These are phyloP conservation scores for Cremastinae sp. DNA, from an alignment of 2,888 invertebrate species.

Conservation along the genomic window DNA sequence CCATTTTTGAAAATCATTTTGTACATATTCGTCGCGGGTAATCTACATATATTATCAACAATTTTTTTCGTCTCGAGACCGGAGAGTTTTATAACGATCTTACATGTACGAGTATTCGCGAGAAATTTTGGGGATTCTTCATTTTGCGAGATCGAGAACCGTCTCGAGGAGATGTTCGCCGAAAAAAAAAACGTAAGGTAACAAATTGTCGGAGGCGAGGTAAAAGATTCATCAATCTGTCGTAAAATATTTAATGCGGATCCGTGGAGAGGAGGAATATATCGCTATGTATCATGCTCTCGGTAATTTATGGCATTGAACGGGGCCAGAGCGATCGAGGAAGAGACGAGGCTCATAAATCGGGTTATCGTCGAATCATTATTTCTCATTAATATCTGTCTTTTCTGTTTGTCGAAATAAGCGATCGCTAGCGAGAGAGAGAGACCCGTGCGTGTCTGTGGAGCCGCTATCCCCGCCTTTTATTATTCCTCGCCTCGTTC, in stretches of 20 bases:
- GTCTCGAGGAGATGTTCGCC: neutral
- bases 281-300: conserved; percentile 19
- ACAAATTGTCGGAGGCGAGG: conserved; percentile 10
- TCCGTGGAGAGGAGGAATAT: conserved; percentile 19
- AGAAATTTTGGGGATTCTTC: too few relatives aligned
- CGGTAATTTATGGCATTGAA: conserved; percentile 50
- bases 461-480: conserved; percentile 13
- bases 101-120: neutral
- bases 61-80: neutral
- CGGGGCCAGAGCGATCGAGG: conserved; percentile 22
- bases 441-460: conserved; percentile 12
- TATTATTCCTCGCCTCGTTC: conserved; percentile 45
- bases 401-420: conserved; percentile 53
- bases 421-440: neutral
- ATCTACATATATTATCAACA: neutral
- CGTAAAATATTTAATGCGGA: conserved; percentile 12
- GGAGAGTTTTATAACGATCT: neutral
- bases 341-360: conserved; percentile 42
- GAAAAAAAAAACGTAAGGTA: neutral
- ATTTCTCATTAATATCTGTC: conserved; percentile 56
- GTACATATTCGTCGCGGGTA: neutral
- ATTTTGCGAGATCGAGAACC: neutral
- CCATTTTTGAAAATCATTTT: neutral
- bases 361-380: conserved; percentile 56
- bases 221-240: conserved; percentile 20